These are phyloP conservation scores for Lophotis ruficrista DNA, from an alignment of 2,113 vertebrate genomes.

Conservation along the genomic window DNA sequence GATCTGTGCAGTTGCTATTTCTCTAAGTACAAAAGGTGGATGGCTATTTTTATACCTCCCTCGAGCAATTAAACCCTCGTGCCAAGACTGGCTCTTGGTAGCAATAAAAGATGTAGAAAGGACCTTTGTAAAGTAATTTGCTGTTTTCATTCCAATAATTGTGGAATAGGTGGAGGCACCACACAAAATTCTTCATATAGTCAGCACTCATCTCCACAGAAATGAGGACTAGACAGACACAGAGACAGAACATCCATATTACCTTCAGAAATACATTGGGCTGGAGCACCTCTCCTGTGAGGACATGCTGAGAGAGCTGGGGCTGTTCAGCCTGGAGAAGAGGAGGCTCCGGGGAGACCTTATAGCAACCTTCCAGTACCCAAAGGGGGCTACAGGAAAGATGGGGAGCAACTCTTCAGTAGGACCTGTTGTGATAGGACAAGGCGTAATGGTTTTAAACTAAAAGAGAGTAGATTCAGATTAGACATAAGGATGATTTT, in stretches of 20 bases:
- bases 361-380: no score
- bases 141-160: not conserved
- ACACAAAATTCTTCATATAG: not conserved
- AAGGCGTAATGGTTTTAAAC: no score
- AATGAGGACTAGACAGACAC: not conserved
- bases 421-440: no score
- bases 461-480: no score
- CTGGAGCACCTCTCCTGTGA: no score
- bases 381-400: no score
- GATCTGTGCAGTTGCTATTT: not conserved
- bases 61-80: accelerated
- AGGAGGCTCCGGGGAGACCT: no score
- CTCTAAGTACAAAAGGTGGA: not conserved
- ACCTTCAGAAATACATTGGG: not conserved
- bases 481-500: no score
- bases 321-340: no score
- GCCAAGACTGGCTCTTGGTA: not conserved
- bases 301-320: no score
- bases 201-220: not conserved
- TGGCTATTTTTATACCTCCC: not conserved
- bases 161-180: not conserved
- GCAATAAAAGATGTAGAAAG: not conserved
- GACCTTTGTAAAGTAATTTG: not conserved
- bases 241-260: not conserved
- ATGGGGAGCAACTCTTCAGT: no score